phyloP scores from a whole-genome alignment of 2,888 invertebrate species.

The Cephus pygmeus region DNA sequence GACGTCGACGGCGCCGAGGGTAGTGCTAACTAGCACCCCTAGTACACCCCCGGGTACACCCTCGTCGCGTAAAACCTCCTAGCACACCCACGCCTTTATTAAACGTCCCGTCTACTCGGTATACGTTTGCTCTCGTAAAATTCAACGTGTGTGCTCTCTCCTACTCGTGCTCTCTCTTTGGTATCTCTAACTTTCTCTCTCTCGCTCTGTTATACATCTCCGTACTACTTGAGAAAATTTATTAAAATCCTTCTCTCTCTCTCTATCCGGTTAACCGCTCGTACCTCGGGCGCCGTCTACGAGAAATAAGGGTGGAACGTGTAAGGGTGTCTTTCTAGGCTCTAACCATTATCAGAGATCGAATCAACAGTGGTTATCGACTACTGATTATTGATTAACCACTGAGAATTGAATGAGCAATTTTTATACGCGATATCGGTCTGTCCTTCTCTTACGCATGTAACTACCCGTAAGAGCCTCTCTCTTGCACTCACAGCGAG shows the following conservation, averaged over 20 bases:
- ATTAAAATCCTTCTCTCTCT: slow-evolving; percentile 29
- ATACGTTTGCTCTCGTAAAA: slow-evolving; percentile 57
- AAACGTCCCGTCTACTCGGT: slow-evolving; percentile 43
- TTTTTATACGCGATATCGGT: background rate
- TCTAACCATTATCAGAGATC: background rate
- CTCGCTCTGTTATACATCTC: background rate
- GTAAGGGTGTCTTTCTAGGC: background rate
- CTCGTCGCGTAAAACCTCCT: background rate
- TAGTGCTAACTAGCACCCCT: slow-evolving; percentile 62
- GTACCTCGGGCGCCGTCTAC: slow-evolving; percentile 6
- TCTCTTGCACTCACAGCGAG: background rate
- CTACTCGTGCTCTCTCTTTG: background rate
- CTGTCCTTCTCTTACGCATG: background rate
- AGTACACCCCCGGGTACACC: slow-evolving; percentile 23
- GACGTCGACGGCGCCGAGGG: slow-evolving; percentile 56
- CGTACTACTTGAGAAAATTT: slow-evolving; percentile 23
- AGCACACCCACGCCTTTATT: slow-evolving; percentile 46
- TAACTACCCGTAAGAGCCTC: background rate
- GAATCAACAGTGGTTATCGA: background rate
- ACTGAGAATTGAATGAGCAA: background rate
- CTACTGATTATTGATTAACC: background rate
- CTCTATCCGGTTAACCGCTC: slow-evolving; percentile 37
- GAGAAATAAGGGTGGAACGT: background rate
- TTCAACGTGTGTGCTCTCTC: slow-evolving; percentile 40
- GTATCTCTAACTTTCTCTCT: background rate